These are phyloP conservation scores for Philereme transversata DNA, from an alignment of 2,888 invertebrate species.

Conservation along the genomic window DNA sequence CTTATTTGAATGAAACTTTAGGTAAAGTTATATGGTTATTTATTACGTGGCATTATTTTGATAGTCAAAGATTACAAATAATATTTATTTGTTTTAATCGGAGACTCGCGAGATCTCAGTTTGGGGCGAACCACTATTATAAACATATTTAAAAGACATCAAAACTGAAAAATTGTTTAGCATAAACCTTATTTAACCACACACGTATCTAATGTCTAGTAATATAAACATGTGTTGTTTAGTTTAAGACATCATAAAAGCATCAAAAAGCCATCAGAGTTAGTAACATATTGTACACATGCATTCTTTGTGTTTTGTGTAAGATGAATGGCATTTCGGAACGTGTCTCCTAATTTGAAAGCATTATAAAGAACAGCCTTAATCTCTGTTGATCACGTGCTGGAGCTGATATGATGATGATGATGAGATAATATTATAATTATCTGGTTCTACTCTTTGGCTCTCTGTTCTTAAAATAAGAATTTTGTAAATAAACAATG, in stretches of 20 bases:
- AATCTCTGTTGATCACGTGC: no score
- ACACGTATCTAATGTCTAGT: conserved; percentile 41
- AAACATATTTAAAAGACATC: no score
- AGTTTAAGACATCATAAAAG: conserved; percentile 77
- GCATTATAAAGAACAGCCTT: background rate
- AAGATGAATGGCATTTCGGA: conserved; percentile 38
- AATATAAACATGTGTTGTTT: conserved; percentile 62
- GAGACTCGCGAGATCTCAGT: no score
- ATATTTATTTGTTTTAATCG: no score
- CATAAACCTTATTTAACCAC: background rate
- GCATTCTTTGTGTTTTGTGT: conserved; percentile 54
- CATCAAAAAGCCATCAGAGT: conserved; percentile 80
- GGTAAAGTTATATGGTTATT: no score
- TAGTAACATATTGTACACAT: conserved; percentile 67
- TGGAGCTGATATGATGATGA: no score
- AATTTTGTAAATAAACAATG: conserved; percentile 20
- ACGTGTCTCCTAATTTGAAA: conserved; percentile 13
- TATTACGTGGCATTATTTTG: no score
- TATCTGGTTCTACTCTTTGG: no score
- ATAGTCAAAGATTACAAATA: no score
- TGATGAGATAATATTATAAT: no score
- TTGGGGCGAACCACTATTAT: no score
- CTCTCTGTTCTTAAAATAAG: background rate
- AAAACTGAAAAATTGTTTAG: background rate
- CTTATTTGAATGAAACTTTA: no score